Conservation (phyloP, 2,113 vertebrate species). For the Gambusia affinis region DNA sequence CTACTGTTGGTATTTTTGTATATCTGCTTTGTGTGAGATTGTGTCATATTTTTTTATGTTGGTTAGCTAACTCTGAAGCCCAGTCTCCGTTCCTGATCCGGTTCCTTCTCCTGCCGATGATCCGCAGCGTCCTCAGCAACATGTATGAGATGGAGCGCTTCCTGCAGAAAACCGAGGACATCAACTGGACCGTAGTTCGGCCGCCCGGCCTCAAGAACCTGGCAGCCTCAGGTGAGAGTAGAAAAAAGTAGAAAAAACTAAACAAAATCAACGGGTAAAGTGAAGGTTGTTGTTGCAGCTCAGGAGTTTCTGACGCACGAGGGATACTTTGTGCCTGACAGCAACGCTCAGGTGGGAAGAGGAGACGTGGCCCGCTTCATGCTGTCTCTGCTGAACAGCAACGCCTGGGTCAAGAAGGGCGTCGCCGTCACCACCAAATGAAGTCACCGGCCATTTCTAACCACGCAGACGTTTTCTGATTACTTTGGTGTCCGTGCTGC, state of each 20-base stretch:
- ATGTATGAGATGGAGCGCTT: slow-evolving; percentile 84
- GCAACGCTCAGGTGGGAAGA: slow-evolving; percentile 54
- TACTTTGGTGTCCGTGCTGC: no score
- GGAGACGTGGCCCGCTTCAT: slow-evolving; percentile 79
- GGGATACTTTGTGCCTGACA: slow-evolving; percentile 78
- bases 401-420: slow-evolving; percentile 77
- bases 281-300: slow-evolving; percentile 39
- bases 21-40: no score
- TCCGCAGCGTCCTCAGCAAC: slow-evolving; percentile 80
- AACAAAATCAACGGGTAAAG: neutral
- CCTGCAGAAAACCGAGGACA: slow-evolving; percentile 71
- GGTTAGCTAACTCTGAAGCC: slow-evolving; percentile 74
- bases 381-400: slow-evolving; percentile 75
- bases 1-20: no score
- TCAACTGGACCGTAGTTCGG: slow-evolving; percentile 83
- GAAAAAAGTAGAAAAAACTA: neutral
- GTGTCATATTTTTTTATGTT: neutral
- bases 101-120: slow-evolving; percentile 81
- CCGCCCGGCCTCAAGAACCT: slow-evolving; percentile 81
- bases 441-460: neutral
- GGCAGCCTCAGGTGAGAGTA: slow-evolving; percentile 74
- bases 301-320: slow-evolving; percentile 78
- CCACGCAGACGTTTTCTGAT: neutral
- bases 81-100: slow-evolving; percentile 74
- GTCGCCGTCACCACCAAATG: slow-evolving; percentile 76